A percentile compares a stretch with the other conserved stretches of the same genome.
phyloP scores from a whole-genome alignment of 2,888 invertebrate species.

The Sinelater perroti region DNA sequence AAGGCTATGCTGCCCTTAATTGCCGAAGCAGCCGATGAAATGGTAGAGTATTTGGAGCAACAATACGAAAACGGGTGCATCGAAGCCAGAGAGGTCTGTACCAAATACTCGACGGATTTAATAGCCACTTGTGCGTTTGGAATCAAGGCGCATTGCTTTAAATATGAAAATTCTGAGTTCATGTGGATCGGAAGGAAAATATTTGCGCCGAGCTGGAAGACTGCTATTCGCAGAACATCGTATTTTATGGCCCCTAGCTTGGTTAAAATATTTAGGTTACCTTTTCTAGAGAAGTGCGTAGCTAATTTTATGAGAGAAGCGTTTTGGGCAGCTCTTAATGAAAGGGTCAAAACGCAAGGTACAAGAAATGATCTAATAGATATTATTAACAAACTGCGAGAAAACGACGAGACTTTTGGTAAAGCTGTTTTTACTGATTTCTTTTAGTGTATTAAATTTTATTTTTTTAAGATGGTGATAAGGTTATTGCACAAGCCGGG shows the following conservation, averaged over 20 bases:
- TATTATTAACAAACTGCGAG: conserved; percentile 34
- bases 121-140: conserved; percentile 62
- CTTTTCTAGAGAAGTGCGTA: conserved; percentile 46
- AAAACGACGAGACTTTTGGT: neutral
- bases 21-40: conserved; percentile 52
- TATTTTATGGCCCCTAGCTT: conserved; percentile 48
- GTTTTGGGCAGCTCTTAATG: conserved; percentile 49
- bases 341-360: conserved; percentile 42
- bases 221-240: conserved; percentile 45
- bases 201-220: conserved; percentile 49
- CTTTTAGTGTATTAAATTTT: no score
- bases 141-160: conserved; percentile 57
- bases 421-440: neutral
- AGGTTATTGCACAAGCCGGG: conserved; percentile 66
- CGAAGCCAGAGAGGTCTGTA: conserved; percentile 54
- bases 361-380: conserved; percentile 55
- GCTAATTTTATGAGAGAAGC: conserved; percentile 48
- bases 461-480: conserved; percentile 64
- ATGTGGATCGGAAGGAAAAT: conserved; percentile 52
- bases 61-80: conserved; percentile 46
- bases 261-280: conserved; percentile 45
- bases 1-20: conserved; percentile 62
- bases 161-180: conserved; percentile 56
- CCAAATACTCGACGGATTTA: conserved; percentile 60
- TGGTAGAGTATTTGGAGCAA: conserved; percentile 52